Conservation (phyloP, 2,113 vertebrate genomes). For the Mustela lutreola region DNA sequence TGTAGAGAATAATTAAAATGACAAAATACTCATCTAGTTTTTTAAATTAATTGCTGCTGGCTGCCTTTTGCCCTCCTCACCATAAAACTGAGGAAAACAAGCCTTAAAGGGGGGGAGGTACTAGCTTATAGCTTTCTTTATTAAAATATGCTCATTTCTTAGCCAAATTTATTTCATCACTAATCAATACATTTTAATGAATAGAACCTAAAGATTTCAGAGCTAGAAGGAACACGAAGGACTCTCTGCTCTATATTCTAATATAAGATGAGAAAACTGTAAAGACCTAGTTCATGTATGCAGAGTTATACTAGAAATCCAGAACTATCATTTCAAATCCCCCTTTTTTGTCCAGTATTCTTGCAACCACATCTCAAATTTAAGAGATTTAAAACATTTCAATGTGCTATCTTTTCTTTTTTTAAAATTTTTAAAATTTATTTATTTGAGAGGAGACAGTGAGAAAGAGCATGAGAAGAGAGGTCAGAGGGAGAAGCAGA, state of each 20-base stretch:
- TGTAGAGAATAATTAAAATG: background rate
- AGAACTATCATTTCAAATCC: background rate
- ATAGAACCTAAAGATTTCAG: background rate
- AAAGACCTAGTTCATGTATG: background rate
- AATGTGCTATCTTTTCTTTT: background rate
- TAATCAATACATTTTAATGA: background rate
- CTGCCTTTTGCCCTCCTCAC: background rate
- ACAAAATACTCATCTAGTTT: background rate
- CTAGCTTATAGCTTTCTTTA: background rate
- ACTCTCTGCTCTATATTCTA: background rate
- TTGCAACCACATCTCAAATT: background rate
- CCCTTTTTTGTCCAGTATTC: background rate
- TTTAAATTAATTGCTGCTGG: background rate
- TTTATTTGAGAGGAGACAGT: too few relatives aligned
- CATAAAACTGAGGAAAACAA: conserved; percentile 1
- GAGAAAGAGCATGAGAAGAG: too few relatives aligned
- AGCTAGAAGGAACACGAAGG: background rate
- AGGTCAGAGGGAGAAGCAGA: too few relatives aligned
- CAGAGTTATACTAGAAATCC: background rate
- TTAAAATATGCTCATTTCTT: background rate
- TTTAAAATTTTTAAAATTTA: too few relatives aligned
- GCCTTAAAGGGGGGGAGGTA: background rate
- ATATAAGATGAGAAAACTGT: background rate
- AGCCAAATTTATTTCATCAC: background rate
- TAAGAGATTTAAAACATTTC: background rate